Base-by-base conservation (phyloP, 2,113 vertebrate species). In the Saguinus midas region DNA sequence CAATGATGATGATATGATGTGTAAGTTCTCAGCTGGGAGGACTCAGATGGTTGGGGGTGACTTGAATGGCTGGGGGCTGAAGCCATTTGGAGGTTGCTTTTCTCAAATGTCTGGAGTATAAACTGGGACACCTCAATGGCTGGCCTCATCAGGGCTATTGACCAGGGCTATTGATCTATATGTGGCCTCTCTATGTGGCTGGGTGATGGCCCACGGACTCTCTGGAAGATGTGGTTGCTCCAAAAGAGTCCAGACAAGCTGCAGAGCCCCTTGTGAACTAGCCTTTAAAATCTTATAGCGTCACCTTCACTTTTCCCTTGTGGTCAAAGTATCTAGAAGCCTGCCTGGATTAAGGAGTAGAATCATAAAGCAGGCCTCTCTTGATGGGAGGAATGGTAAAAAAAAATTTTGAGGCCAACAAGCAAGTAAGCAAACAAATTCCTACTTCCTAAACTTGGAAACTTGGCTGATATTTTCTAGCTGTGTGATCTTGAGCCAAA, bases 271-370 rank as follows among this genome's bases (percentile, higher is more conserved):
- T 87, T 43, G 55, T 79, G 82, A 91, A 4, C 21, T 29, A 83
- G 13, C 21, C 52, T 97, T 29, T 9, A 72, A 83, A 84, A 86
- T 78, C 7, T 66, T 21, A 81, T 4, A 37, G 64, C 48, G 43
- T 55, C 87, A 82, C 40, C 93, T 96, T 76, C 5, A 85, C 35
- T 29, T 73, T 87, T 94, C 3, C 85, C 18, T 64, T 90, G 37
- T 70, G 66, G 72, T 76, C 7, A 27, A 94, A 84, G 64, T 32
- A 81, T 6, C 70, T 78, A 93, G 32, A 89, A 76, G 21, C 37
- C 92, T 76, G 35, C 64, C 50, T 95, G 61, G 43, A 73, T 50
- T 95, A 95, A 92, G 52, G 85, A 80, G 57, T 82, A 8, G 48
- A 84, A 72, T 92, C 35, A 81, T 75, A 90, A n/a, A 84, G 68